phyloP scores from a whole-genome alignment of 2,113 vertebrate genomes.

The Rynchops niger region DNA sequence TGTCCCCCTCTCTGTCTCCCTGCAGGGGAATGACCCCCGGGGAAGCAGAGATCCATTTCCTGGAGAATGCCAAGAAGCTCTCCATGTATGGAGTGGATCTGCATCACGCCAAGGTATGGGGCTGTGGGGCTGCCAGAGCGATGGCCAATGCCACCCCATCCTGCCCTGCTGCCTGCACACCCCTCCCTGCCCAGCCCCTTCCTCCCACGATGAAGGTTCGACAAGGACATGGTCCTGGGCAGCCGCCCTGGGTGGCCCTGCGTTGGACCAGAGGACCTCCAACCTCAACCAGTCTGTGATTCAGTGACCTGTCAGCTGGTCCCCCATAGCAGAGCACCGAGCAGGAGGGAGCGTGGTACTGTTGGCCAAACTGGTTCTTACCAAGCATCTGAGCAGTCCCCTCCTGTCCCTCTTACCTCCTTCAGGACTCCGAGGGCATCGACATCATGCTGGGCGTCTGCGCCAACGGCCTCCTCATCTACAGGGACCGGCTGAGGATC shows the following conservation, averaged over 20 bases:
- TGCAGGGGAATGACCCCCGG: conserved; percentile 94
- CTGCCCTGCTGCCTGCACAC: neutral
- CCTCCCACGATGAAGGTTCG: neutral
- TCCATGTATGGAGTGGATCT: conserved; percentile 99
- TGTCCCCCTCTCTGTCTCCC: neutral
- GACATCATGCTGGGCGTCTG: conserved; percentile 98
- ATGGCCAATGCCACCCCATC: neutral
- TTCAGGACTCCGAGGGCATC: conserved; percentile 95
- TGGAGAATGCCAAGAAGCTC: conserved; percentile 98
- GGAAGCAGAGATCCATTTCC: conserved; percentile 96
- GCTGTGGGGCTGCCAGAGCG: accelerated
- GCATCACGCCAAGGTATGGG: conserved; percentile 93
- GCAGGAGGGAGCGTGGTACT: neutral
- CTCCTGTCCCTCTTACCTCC: neutral
- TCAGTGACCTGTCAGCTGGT: neutral
- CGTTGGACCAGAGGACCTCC: neutral
- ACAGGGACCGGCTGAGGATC: conserved; percentile 95
- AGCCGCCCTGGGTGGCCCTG: neutral
- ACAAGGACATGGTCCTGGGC: neutral
- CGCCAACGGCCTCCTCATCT: conserved; percentile 95
- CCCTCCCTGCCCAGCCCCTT: neutral
- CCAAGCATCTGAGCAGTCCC: neutral
- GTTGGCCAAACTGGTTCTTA: neutral
- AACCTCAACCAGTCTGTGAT: neutral
- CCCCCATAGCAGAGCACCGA: accelerated